These are phyloP conservation scores for Drosophila fungiperda DNA, from an alignment of 2,888 invertebrate genomes.

Conservation along the genomic window DNA sequence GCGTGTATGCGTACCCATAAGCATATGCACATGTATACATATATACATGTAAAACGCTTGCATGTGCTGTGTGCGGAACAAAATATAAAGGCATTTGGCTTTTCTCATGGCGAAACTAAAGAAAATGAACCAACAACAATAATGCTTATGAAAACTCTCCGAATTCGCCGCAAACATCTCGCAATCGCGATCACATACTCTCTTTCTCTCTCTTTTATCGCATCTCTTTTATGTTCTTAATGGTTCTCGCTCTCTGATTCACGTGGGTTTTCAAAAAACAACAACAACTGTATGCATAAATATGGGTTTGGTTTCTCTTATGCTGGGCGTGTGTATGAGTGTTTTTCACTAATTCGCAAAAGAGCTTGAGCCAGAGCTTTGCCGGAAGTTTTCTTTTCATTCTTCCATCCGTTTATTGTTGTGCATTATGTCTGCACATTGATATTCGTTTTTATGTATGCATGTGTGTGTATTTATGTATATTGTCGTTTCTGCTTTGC, in stretches of 20 bases:
- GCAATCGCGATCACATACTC: constrained; percentile 58
- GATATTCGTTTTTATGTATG: constrained; percentile 36
- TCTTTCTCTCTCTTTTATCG: constrained; percentile 17
- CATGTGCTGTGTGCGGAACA: constrained; percentile 13
- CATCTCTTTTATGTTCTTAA: constrained; percentile 55
- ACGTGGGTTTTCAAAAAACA: constrained; percentile 67
- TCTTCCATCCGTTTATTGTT: constrained; percentile 63
- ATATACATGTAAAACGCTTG: constrained; percentile 12
- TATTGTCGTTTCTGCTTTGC: constrained; percentile 65
- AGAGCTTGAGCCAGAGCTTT: constrained; percentile 66
- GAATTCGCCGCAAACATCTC: constrained; percentile 69
- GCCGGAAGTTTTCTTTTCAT: constrained; percentile 76
- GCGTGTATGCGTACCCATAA: constrained; percentile 3
- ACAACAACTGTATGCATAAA: constrained; percentile 20
- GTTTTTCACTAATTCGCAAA: constrained; percentile 56
- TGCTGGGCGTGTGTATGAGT: constrained; percentile 24
- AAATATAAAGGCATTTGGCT: constrained; percentile 50
- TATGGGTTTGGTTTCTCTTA: constrained; percentile 56
- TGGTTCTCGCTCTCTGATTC: constrained; percentile 68
- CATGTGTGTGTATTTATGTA: neutral
- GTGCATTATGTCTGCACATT: constrained; percentile 44
- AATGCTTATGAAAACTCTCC: constrained; percentile 62
- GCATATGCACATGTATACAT: neutral
- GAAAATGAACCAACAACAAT: constrained; percentile 58
- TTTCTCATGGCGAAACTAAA: constrained; percentile 63